These are phyloP conservation scores for Streptopelia turtur DNA, from an alignment of 2,797 vertebrate species.

Conservation along the genomic window DNA sequence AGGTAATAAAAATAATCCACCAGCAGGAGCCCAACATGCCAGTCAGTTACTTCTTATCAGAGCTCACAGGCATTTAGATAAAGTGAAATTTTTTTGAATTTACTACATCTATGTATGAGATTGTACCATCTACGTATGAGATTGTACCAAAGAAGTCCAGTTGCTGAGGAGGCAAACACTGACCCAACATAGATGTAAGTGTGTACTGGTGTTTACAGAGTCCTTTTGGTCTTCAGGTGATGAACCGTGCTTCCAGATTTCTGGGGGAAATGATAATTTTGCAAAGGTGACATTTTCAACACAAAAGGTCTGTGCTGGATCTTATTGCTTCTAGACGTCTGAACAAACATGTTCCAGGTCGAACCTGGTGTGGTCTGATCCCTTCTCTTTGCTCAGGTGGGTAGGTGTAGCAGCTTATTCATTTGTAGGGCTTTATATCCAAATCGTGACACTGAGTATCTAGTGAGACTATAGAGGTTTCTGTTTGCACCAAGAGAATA, in stretches of 20 bases:
- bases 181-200: not conserved
- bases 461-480: not conserved
- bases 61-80: not conserved
- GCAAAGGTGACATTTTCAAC: not conserved
- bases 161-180: not conserved
- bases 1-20: not conserved
- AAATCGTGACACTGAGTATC: accelerated
- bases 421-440: not conserved
- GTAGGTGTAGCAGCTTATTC: not conserved
- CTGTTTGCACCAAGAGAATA: not conserved
- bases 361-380: not conserved
- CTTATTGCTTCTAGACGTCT: not conserved
- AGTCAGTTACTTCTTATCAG: not conserved
- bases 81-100: not conserved
- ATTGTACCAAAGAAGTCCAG: not conserved
- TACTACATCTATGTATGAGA: not conserved
- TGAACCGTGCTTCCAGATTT: not conserved
- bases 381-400: not conserved
- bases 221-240: not conserved
- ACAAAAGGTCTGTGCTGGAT: not conserved
- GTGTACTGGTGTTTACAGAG: not conserved
- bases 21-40: not conserved
- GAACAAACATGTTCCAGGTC: not conserved
- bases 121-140: not conserved
- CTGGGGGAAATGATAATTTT: not conserved